Base-by-base conservation (phyloP, 2,888 invertebrate species). In the Plagodis dolabraria region DNA sequence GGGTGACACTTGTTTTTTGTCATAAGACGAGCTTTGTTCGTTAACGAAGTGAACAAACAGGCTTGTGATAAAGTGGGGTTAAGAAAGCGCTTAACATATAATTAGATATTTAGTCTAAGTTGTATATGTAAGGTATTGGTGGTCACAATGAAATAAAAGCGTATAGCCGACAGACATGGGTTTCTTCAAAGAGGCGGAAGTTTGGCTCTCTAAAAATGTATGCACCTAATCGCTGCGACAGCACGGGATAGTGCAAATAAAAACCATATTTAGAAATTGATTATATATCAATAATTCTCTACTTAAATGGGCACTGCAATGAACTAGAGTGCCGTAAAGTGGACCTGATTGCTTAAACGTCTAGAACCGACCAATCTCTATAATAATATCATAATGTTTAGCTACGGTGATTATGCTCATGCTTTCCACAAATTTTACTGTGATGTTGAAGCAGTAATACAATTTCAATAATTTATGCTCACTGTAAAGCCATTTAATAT, bases 1-100 rank as follows among this genome's bases (percentile, higher is more conserved):
- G 68, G 71, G 73, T 76, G 77, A 76, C 77, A 79, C 78, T 80
- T 82, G 79, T 80, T 83, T 82, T 83, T 84, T 81, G 63, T 60
- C 64, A 68, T 69, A 69, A 52, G 64, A 65, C 48, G 57, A 59
- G 54, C 54, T 62, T 65, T 57, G 60, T 56, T 60, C 45, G 52
- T n/a, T 42, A 56, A 53, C 54, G 48, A 55, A 60, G 47, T 43
- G 12, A 42, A 42, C 53, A 42, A 61, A 56, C 56, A 52, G 11
- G 60, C 44, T 44, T 47, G 47, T 50, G 54, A 52, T 60, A 60
- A 59, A 59, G 40, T 60, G 38, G 12, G 45, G 47, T 35, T 38
- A 40, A 40, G 40, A 40, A 50, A 38, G 38, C 33, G 53, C 44
- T 56, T 56, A 46, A 50, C 43, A 42, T 43, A 53, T 61, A 61